These are phyloP conservation scores for Chloromyia formosa DNA, from an alignment of 2,888 invertebrate species.

Conservation along the genomic window DNA sequence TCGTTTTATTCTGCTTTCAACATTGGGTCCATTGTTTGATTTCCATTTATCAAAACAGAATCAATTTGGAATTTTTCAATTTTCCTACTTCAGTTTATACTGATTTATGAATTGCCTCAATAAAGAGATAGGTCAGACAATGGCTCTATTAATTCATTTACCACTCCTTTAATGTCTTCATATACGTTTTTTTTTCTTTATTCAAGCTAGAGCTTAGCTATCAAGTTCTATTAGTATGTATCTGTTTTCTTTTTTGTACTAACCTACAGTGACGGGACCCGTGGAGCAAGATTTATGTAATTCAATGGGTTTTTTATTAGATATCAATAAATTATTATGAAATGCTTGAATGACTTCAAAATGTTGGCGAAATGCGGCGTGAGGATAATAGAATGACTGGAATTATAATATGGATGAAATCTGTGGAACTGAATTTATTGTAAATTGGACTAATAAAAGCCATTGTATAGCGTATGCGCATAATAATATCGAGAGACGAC, in stretches of 20 bases:
- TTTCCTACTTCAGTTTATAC: neutral
- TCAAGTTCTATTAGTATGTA: no score
- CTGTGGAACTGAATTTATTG: no score
- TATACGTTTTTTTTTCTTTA: neutral
- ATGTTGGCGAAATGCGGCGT: no score
- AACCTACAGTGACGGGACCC: neutral
- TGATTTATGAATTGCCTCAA: constrained; percentile 31
- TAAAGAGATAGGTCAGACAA: constrained; percentile 19
- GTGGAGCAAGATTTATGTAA: neutral
- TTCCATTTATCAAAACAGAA: constrained; percentile 33
- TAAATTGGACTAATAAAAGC: no score
- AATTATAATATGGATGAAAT: no score
- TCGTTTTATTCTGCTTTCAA: neutral
- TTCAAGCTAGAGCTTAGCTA: no score
- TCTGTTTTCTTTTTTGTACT: neutral
- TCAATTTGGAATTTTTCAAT: constrained; percentile 34
- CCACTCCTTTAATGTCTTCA: constrained; percentile 26
- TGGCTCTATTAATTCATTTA: constrained; percentile 33
- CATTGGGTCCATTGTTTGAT: constrained; percentile 25
- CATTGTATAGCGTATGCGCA: no score
- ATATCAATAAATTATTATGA: constrained; percentile 33
- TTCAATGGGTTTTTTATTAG: constrained; percentile 19
- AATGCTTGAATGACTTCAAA: constrained; percentile 25
- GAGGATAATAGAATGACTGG: no score
- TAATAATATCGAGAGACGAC: no score